These are phyloP conservation scores for Hirudo medicinalis DNA, from an alignment of 1,140 invertebrate genomes.

Conservation along the genomic window DNA sequence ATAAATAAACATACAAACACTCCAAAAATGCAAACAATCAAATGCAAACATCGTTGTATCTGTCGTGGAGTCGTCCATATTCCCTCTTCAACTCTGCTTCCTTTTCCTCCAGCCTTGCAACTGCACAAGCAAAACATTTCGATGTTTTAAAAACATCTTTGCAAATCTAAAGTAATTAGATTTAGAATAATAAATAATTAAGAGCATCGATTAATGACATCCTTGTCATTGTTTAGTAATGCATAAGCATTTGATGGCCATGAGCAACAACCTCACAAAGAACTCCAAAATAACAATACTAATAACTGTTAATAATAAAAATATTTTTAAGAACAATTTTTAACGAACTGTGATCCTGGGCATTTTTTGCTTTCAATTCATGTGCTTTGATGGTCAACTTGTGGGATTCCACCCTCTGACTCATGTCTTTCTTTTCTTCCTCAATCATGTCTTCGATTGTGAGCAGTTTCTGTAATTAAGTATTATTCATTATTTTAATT, in stretches of 20 bases:
- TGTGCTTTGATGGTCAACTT: constrained; percentile 94
- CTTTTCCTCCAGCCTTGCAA: constrained; percentile 65
- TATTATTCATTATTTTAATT: background rate
- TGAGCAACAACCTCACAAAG: no score
- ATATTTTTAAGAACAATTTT: background rate
- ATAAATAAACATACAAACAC: no score
- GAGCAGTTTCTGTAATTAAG: constrained; percentile 59
- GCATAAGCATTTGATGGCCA: no score
- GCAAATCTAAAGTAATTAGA: no score
- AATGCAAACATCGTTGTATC: constrained; percentile 64
- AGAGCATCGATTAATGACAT: no score
- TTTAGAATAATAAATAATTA: no score
- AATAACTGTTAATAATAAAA: background rate
- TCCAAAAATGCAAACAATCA: background rate
- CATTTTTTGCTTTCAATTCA: constrained; percentile 94
- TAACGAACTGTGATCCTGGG: constrained; percentile 75
- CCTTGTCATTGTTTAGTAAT: no score
- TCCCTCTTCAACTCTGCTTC: constrained; percentile 66
- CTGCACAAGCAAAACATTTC: constrained; percentile 36
- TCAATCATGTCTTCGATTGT: constrained; percentile 89
- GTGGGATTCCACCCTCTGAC: constrained; percentile 81
- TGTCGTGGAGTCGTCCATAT: constrained; percentile 64
- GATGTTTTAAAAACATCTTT: no score
- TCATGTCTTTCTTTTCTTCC: constrained; percentile 79
- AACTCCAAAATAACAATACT: no score